These are phyloP conservation scores for Eueides isabella DNA, from an alignment of 1,140 invertebrate genomes.

Conservation along the genomic window DNA sequence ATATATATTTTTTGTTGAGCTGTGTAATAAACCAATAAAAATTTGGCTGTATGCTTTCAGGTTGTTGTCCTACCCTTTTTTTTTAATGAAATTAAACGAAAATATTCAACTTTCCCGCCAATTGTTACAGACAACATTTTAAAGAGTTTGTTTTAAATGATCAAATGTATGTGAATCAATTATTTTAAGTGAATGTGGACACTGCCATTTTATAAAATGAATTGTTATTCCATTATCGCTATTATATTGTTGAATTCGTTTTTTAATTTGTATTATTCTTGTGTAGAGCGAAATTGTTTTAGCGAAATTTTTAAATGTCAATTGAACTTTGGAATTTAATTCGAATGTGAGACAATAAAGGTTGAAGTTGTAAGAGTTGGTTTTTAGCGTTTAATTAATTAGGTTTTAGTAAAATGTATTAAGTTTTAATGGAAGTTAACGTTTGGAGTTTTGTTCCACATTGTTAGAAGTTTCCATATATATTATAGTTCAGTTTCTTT, in stretches of 20 bases:
- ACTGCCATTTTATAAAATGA: conserved; percentile 37
- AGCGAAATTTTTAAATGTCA: conserved; percentile 31
- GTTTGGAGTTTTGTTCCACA: background rate
- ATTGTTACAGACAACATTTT: background rate
- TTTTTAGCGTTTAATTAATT: conserved; percentile 9
- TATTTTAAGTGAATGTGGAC: conserved; percentile 21
- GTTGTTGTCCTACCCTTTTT: too few relatives aligned
- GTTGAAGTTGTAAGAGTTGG: conserved; percentile 12
- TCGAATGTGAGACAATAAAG: conserved; percentile 20
- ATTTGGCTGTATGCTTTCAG: too few relatives aligned
- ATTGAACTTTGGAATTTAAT: conserved; percentile 8
- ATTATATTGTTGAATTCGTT: conserved; percentile 30
- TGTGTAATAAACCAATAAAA: too few relatives aligned
- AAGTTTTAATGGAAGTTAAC: background rate
- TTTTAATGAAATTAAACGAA: too few relatives aligned
- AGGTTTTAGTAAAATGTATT: conserved; percentile 12
- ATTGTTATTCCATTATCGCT: conserved; percentile 22
- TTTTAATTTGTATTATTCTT: conserved; percentile 31
- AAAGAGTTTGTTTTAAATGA: conserved; percentile 1
- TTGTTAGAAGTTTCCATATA: too few relatives aligned
- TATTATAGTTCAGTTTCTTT: too few relatives aligned
- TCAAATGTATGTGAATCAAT: background rate
- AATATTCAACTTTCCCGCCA: background rate
- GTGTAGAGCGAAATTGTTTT: conserved; percentile 31
- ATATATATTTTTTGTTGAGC: too few relatives aligned